A percentile compares a stretch with the other conserved stretches of the same genome.
phyloP scores from a whole-genome alignment of 2,797 vertebrate species.

The Molossus alvarezi region DNA sequence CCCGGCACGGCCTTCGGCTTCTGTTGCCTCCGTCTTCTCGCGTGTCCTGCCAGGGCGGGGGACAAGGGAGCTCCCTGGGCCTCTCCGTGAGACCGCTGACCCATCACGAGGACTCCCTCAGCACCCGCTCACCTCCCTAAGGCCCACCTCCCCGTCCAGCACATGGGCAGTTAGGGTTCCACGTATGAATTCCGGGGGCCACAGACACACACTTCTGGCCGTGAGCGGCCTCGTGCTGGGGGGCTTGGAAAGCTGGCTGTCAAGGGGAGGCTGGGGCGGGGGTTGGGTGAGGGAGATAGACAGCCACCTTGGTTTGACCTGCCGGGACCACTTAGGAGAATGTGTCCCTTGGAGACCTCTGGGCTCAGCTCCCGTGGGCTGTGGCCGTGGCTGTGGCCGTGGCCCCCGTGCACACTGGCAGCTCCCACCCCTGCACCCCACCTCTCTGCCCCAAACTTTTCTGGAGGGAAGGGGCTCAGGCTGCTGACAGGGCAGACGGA shows the following conservation, averaged over 20 bases:
- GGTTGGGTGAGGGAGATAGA: too few relatives aligned
- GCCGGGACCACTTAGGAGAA: rapidly evolving
- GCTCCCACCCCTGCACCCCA: rapidly evolving
- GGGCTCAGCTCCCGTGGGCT: neutral
- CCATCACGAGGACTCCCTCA: too few relatives aligned
- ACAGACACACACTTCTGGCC: neutral
- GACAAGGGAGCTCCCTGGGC: too few relatives aligned
- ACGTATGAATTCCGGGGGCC: neutral
- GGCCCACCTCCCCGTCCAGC: neutral
- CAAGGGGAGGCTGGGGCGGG: neutral
- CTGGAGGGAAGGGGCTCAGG: neutral
- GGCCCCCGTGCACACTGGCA: neutral
- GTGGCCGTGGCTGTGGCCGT: neutral
- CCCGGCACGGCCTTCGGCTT: too few relatives aligned
- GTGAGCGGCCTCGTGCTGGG: neutral
- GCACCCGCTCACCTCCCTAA: too few relatives aligned
- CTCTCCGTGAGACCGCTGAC: too few relatives aligned
- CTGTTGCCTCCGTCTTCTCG: too few relatives aligned
- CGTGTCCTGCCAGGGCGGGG: too few relatives aligned
- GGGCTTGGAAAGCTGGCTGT: neutral
- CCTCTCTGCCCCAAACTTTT: neutral
- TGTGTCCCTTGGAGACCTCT: neutral
- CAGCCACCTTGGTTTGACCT: neutral
- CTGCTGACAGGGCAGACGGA: neutral
- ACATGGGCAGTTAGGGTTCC: neutral